Evolutionary conservation across 2,113 vertebrate species (phyloP), one percentile per base, ranked within the genome.

Genomic region (Sebastes schlegelii): DNA sequence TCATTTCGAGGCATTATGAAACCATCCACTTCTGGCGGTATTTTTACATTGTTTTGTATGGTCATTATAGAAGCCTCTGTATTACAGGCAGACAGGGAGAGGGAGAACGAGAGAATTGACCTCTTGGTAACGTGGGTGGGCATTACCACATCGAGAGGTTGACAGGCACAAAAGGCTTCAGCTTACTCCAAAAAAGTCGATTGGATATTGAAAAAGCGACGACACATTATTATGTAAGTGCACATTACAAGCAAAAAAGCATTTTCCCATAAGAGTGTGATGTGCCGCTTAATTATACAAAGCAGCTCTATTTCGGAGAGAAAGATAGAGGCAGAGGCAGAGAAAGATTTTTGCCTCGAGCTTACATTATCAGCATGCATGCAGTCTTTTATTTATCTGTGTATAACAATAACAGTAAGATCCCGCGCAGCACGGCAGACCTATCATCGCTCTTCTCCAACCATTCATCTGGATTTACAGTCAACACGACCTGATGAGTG

Each of bases 371-470:
- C 64, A 69, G 65, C 68, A 77, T 21, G 42, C 8, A 51, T 16
- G 51, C 74, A 84, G 63, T 83, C 82, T 84, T 87, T 91, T 90
- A 84, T 85, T 80, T 90, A 85, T 87, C 73, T 94, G 91, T 94
- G 51, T 92, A 74, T 74, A 85, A 77, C 63, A 87, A 91, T 82
- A 92, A 93, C 90, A 92, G 65, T n/a, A 9, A 54, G 48, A 86
- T 86, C 9, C 8, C 6, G 5, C 4, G 5, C 54, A 61, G 26
- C 71, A 8, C 64, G 84, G 68, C 70, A 12, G 23, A 74, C 58
- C 51, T 55, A 49, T 73, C 82, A 82, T 68, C 82, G 42, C 52
- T 86, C 63, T 3, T 54, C 76, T 55, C 26, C 14, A n/a, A 69
- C 49, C 81, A 61, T 57, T 71, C 7, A 9, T 83, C 71, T 86